A percentile compares a stretch with the other conserved stretches of the same genome.
phyloP scores from a whole-genome alignment of 1,140 invertebrate species.

The Eriocheir sinensis region DNA sequence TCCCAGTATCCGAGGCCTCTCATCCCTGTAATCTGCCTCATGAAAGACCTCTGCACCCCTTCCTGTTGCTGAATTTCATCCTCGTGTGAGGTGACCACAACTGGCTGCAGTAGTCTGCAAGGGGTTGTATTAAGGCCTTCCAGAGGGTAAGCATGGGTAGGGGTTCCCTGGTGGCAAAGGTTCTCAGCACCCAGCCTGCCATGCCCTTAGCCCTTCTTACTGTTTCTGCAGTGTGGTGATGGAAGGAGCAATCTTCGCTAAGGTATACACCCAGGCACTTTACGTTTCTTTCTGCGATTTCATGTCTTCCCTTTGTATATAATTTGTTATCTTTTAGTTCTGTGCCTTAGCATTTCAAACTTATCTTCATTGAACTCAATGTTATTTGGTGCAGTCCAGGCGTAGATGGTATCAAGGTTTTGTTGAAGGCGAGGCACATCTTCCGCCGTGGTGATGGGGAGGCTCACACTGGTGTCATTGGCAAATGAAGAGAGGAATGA shows the following conservation, averaged over 20 bases:
- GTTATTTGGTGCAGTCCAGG: constrained; percentile 11
- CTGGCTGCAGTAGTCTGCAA: constrained; percentile 31
- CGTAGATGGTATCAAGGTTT: constrained; percentile 10
- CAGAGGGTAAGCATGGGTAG: constrained; percentile 8
- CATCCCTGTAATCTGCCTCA: constrained; percentile 20
- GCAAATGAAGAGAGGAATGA: constrained; percentile 17
- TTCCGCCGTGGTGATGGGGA: constrained; percentile 1
- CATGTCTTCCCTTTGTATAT: background rate
- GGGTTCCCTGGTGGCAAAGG: background rate
- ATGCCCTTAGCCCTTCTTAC: background rate
- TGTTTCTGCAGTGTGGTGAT: background rate
- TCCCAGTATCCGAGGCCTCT: constrained; percentile 28
- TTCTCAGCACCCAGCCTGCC: constrained; percentile 32
- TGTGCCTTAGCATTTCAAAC: constrained; percentile 17
- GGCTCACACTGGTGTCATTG: constrained; percentile 34
- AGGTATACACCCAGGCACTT: constrained; percentile 24
- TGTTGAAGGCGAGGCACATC: background rate
- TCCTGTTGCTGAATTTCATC: constrained; percentile 8
- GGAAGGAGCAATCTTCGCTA: constrained; percentile 34
- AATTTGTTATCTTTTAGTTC: background rate
- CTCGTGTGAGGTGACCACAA: constrained; percentile 28
- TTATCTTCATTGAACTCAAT: constrained; percentile 28
- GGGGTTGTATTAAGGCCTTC: background rate
- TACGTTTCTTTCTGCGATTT: background rate
- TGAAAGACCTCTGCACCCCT: constrained; percentile 30